Base-by-base conservation (phyloP, 2,113 vertebrate genomes). In the Chionis minor region DNA sequence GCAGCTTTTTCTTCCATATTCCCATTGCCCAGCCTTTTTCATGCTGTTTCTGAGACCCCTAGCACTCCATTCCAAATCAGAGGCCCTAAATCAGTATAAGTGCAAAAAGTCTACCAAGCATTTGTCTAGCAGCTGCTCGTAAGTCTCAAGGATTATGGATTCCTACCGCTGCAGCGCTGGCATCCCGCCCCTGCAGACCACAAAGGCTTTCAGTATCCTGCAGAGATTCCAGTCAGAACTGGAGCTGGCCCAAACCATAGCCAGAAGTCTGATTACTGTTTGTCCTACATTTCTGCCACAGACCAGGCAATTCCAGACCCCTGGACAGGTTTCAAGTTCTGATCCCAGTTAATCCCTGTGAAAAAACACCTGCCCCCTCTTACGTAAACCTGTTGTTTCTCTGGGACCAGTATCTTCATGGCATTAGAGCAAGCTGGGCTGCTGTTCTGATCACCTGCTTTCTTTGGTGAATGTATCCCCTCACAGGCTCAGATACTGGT, bases 401-500 rank as follows among this genome's bases (percentile, higher is more conserved):
- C 40, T 40, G 24, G 12, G n/a, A 15, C 24, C 30, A 2, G 1
- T 35, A 51, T 27, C 49, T 28, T 27, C 19, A 26, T 30, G 40
- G 49, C 66, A 55, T 12, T 51, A 10, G 9, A 63, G 30, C 13
- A 55, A 24, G 22, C 9, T 45, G 38, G 54, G 38, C 17, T 75
- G 61, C 58, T 73, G n/a, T 55, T 62, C 44, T 88, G 40, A 83
- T 30, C 35, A 78, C 35, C 45, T 84, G 13, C 24, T 92, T 26
- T 54, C 42, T 65, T 26, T 88, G 54, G 14, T n/a, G 20, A 78
- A 45, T 73, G 13, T 95, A 70, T 94, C 20, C 72, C 88, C 83
- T 85, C 21, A 51, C 82, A 98, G 97, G 96, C 96, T 84, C 97
- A 99, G 98, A 95, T 98, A 63, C 94, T 97, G 5, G 95, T 99